Evolutionary conservation across 2,113 vertebrate genomes (phyloP).

Genomic region (Strix aluco): DNA sequence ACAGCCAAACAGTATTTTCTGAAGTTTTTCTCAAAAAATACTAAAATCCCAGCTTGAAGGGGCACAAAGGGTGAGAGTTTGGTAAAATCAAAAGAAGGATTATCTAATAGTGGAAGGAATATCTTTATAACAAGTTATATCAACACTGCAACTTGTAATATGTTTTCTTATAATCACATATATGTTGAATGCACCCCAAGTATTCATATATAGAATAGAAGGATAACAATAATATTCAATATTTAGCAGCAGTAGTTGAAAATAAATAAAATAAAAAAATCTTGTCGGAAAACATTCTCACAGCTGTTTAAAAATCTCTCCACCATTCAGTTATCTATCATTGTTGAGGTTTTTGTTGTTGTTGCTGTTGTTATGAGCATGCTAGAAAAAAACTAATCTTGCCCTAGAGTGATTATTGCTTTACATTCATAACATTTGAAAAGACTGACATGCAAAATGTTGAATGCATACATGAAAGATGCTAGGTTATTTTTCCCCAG

Average conservation of each 20-base stretch:
- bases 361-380: conserved; percentile 3
- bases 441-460: conserved; percentile 27
- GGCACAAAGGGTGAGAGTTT: neutral
- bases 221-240: neutral
- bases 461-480: conserved; percentile 38
- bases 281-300: neutral
- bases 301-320: conserved; percentile 25
- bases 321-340: conserved; percentile 26
- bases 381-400: conserved; percentile 44
- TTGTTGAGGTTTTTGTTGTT: neutral
- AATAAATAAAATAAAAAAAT: neutral
- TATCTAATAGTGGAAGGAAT: neutral
- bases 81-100: neutral
- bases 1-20: neutral
- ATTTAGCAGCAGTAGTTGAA: neutral
- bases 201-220: neutral
- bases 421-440: conserved; percentile 48
- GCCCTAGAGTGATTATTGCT: conserved; percentile 40
- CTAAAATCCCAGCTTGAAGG: neutral
- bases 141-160: neutral
- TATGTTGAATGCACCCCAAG: neutral
- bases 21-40: neutral
- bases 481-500: neutral
- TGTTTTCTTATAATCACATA: neutral
- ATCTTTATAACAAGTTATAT: neutral